Evolutionary conservation across 2,888 invertebrate species (phyloP).

Genomic region (Timema podura): DNA sequence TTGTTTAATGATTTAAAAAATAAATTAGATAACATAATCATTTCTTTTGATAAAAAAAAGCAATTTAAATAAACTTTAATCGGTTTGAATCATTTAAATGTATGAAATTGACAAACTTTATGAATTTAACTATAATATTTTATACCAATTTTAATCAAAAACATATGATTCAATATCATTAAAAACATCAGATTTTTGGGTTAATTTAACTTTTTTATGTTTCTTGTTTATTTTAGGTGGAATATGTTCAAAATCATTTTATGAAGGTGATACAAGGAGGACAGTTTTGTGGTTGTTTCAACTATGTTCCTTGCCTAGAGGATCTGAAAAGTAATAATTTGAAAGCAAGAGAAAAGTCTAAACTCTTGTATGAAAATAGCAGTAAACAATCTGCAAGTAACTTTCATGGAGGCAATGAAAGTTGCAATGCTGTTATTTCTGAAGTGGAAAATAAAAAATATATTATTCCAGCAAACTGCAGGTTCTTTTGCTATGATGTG

Average conservation of each 20-base stretch:
- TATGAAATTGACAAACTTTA: too few relatives aligned
- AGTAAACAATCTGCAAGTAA: conserved; percentile 37
- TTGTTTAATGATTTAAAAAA: too few relatives aligned
- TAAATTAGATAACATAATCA: too few relatives aligned
- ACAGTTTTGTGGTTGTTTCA: conserved; percentile 37
- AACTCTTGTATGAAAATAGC: conserved; percentile 45
- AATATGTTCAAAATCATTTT: conserved; percentile 38
- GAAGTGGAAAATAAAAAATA: conserved; percentile 49
- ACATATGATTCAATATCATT: too few relatives aligned
- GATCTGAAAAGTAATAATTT: conserved; percentile 40
- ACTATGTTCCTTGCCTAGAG: neutral
- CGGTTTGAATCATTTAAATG: too few relatives aligned
- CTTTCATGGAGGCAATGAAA: conserved; percentile 57
- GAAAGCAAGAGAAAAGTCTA: conserved; percentile 42
- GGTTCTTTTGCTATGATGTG: conserved; percentile 65
- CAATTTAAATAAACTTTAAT: too few relatives aligned
- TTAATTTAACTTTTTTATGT: too few relatives aligned
- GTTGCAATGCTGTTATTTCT: conserved; percentile 49
- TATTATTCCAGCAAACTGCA: conserved; percentile 62
- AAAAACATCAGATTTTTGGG: too few relatives aligned
- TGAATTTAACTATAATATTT: too few relatives aligned
- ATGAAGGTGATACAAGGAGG: conserved; percentile 35
- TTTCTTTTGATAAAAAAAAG: too few relatives aligned
- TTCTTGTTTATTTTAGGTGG: conserved; percentile 37
- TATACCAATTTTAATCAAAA: too few relatives aligned